phyloP scores from a whole-genome alignment of 2,113 vertebrate genomes.

The Petrocephalus zakoni region DNA sequence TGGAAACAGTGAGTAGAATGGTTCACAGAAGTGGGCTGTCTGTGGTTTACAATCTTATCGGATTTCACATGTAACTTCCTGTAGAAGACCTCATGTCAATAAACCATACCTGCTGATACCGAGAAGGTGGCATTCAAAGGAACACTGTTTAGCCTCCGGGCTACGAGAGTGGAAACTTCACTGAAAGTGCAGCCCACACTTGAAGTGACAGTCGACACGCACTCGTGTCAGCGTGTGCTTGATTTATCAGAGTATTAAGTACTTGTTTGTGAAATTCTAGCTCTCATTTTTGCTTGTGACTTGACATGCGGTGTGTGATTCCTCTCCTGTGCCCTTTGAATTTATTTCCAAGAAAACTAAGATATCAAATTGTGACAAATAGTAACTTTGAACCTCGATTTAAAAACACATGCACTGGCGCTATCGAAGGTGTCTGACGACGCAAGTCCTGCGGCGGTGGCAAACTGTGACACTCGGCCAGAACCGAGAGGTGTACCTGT shows the following conservation, averaged over 20 bases:
- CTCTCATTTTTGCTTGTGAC: not conserved
- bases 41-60: conserved; percentile 19
- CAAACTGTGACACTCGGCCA: not conserved
- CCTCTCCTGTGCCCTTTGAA: not conserved
- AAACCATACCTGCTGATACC: not conserved
- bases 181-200: not conserved
- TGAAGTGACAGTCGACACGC: not conserved
- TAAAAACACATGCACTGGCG: not conserved
- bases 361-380: not conserved
- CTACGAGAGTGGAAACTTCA: not conserved
- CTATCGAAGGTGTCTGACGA: not conserved
- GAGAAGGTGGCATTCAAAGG: not conserved
- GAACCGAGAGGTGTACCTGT: not conserved
- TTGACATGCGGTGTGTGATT: not conserved
- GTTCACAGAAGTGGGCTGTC: not conserved
- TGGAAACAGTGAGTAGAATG: conserved; percentile 5
- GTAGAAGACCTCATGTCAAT: conserved; percentile 8
- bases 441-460: not conserved
- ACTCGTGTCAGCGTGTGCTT: not conserved
- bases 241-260: not conserved
- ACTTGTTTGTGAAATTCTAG: conserved; percentile 16
- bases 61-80: conserved; percentile 28
- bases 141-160: not conserved
- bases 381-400: not conserved
- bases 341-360: not conserved